Percentiles rank a stretch among this genome's conserved stretches.
These are phyloP conservation scores for Eonycteris spelaea DNA, from an alignment of 2,113 vertebrate species.

Conservation along the genomic window DNA sequence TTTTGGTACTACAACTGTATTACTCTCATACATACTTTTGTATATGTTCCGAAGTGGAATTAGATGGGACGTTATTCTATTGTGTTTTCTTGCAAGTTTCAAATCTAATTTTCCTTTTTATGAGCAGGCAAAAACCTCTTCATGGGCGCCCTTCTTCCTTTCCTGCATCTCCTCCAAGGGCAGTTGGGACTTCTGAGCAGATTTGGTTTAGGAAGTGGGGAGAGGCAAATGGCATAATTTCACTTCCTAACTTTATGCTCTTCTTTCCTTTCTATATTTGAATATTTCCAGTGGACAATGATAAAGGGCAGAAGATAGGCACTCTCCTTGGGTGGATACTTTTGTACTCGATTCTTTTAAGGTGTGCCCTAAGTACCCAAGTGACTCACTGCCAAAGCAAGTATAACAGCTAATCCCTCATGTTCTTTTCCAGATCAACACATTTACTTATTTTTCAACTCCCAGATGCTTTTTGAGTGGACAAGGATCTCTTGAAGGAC, in stretches of 20 bases:
- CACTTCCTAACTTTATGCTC: not conserved
- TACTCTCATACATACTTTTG: not conserved
- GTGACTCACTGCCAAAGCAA: constrained; percentile 49
- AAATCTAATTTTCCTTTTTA: constrained; percentile 44
- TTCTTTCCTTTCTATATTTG: constrained; percentile 26
- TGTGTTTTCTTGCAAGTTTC: constrained; percentile 12
- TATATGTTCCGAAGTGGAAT: constrained; percentile 31
- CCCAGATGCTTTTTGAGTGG: constrained; percentile 19
- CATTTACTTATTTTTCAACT: constrained; percentile 46
- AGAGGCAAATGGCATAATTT: not conserved
- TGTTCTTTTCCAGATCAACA: constrained; percentile 21
- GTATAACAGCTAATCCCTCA: constrained; percentile 17
- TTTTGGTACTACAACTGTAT: not conserved
- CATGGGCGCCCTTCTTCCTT: constrained; percentile 33
- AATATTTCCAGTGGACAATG: constrained; percentile 33
- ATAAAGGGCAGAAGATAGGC: constrained; percentile 13
- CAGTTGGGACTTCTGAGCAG: not conserved
- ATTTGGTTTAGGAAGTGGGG: not conserved
- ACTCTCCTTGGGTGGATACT: constrained; percentile 12
- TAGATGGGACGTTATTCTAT: not conserved
- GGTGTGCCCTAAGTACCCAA: constrained; percentile 25
- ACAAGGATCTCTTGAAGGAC: constrained; percentile 12
- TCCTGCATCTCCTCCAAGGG: not conserved
- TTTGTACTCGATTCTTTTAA: constrained; percentile 38
- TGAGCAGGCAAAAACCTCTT: not conserved